phyloP scores from a whole-genome alignment of 1,140 invertebrate species.

The Drosophila rhopaloa region DNA sequence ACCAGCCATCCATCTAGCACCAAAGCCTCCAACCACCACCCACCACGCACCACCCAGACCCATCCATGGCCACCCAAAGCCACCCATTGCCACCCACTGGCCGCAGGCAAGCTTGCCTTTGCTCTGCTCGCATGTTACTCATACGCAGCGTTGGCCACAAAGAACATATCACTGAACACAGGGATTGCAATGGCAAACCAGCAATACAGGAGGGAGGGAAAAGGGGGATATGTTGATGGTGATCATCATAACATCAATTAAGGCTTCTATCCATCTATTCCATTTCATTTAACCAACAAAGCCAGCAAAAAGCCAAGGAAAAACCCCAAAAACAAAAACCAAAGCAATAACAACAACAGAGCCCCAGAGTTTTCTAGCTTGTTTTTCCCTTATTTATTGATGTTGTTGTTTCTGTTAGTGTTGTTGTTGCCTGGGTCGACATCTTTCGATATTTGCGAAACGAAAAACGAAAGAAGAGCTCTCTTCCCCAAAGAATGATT shows the following conservation, averaged over 20 bases:
- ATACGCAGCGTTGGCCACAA: conserved; percentile 71
- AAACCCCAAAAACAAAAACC: conserved; percentile 45
- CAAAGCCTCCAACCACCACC: conserved; percentile 1
- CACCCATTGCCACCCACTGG: not conserved
- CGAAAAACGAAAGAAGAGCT: conserved; percentile 3
- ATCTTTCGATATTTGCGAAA: conserved; percentile 47
- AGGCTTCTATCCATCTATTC: conserved; percentile 58
- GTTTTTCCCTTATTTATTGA: conserved; percentile 20
- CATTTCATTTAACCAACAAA: conserved; percentile 64
- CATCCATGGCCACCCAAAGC: not conserved
- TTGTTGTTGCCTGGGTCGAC: conserved; percentile 10
- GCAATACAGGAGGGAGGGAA: conserved; percentile 18
- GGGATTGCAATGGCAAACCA: conserved; percentile 37
- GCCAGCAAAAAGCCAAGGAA: conserved; percentile 39
- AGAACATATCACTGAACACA: conserved; percentile 61
- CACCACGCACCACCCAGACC: not conserved
- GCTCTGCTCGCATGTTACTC: conserved; percentile 52
- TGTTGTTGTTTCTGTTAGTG: not conserved
- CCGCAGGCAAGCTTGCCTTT: conserved; percentile 9
- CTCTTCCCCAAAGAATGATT: conserved; percentile 18
- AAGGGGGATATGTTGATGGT: conserved; percentile 26
- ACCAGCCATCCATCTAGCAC: not conserved
- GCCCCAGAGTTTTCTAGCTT: conserved; percentile 2
- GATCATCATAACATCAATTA: conserved; percentile 78
- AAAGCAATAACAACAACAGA: conserved; percentile 12